These are phyloP conservation scores for Sapajus apella DNA, from an alignment of 2,113 vertebrate species.

Conservation along the genomic window DNA sequence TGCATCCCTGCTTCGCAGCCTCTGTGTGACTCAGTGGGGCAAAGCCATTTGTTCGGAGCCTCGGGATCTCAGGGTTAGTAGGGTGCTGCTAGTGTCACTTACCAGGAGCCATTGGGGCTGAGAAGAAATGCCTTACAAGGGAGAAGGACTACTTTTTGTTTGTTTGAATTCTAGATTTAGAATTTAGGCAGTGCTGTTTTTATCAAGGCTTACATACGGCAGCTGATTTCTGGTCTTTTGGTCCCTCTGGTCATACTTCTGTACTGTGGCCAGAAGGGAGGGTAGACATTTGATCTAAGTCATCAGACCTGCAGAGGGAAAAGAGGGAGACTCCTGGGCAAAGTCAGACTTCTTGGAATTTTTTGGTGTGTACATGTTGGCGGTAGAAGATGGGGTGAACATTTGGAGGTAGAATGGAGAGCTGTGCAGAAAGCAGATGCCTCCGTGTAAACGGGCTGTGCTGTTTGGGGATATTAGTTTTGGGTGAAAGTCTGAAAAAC, in stretches of 20 bases:
- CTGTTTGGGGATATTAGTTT: neutral
- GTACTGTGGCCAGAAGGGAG: neutral
- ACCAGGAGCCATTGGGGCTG: neutral
- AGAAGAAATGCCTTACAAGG: neutral
- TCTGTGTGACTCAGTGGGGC: neutral
- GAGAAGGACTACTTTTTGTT: neutral
- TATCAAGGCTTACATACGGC: neutral
- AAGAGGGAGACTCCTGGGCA: neutral
- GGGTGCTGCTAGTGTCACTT: too few relatives aligned
- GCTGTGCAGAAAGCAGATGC: neutral
- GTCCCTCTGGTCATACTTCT: neutral
- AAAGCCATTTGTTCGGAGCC: neutral
- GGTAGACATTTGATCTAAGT: neutral
- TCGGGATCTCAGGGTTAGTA: neutral
- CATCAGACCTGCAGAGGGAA: neutral
- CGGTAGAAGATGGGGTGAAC: neutral
- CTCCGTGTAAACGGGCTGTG: neutral
- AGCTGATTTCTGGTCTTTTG: neutral
- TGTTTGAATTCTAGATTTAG: neutral
- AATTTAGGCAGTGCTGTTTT: neutral
- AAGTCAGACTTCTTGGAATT: neutral
- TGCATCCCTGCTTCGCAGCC: neutral
- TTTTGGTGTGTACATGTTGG: neutral
- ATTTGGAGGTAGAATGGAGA: slow-evolving; percentile 53
- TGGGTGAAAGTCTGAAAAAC: neutral